phyloP scores from a whole-genome alignment of 2,888 invertebrate genomes.

The Dugesia japonica region DNA sequence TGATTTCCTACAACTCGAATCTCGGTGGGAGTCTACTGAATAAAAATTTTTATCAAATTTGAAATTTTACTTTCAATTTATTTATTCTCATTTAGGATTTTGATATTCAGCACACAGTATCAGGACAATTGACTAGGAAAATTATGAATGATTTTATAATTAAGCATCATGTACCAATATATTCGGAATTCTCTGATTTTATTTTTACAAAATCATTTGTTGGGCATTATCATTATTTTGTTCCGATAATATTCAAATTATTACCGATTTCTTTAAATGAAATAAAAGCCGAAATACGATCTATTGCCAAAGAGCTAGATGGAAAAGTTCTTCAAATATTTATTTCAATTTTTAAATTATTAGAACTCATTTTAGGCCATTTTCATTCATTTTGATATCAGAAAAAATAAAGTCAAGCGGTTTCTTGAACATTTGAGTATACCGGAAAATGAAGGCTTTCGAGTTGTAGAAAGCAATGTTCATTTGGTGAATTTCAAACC shows the following conservation, averaged over 20 bases:
- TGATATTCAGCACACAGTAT: conserved; percentile 4
- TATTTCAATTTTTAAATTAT: not conserved
- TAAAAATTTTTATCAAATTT: too few relatives aligned
- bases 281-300: not conserved
- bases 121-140: not conserved
- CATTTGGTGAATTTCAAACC: conserved; percentile 5
- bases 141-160: not conserved
- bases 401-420: not conserved
- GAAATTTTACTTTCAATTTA: too few relatives aligned
- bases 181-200: not conserved
- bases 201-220: not conserved
- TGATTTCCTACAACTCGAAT: too few relatives aligned
- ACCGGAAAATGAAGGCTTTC: not conserved
- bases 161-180: conserved; percentile 6
- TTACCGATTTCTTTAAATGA: not conserved
- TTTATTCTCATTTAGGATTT: too few relatives aligned
- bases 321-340: not conserved
- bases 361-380: not conserved
- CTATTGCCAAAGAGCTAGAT: not conserved
- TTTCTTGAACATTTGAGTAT: conserved; percentile 6
- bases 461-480: not conserved
- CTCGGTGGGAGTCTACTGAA: too few relatives aligned
- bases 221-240: conserved; percentile 1
- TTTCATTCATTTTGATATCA: not conserved
- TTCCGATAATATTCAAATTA: not conserved